Evolutionary conservation across 2,797 vertebrate species (phyloP).

Genomic region (Micrastur ruficollis): DNA sequence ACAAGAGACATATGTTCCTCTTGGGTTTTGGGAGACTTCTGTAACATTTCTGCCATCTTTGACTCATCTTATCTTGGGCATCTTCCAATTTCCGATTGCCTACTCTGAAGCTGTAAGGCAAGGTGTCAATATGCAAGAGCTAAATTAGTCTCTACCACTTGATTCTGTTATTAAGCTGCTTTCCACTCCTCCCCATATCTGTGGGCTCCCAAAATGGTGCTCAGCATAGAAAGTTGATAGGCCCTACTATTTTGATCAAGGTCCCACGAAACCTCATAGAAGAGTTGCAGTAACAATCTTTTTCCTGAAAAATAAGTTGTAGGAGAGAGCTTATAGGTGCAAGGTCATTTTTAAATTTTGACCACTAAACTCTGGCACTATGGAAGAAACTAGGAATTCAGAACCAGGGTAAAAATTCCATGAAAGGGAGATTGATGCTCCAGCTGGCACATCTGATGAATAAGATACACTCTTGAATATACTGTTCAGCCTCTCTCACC

Average conservation of each 20-base stretch:
- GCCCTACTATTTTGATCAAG: neutral
- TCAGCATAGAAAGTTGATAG: neutral
- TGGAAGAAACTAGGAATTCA: neutral
- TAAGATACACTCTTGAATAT: neutral
- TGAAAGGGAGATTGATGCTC: neutral
- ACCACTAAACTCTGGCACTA: neutral
- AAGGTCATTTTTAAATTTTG: neutral
- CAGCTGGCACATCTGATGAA: neutral
- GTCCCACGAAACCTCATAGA: neutral
- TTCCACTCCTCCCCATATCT: neutral
- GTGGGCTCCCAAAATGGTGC: neutral
- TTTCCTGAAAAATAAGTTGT: neutral
- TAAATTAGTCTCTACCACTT: neutral
- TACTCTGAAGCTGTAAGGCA: neutral
- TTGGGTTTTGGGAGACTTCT: neutral
- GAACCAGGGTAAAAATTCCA: neutral
- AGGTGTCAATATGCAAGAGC: neutral
- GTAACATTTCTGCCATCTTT: neutral
- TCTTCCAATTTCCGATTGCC: neutral
- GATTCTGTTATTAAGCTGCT: neutral
- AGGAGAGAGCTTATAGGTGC: neutral
- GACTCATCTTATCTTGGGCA: neutral
- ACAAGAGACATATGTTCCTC: neutral
- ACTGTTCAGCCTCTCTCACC: neutral
- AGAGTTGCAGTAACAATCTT: neutral